Evolutionary conservation across 2,888 invertebrate genomes (phyloP).

Genomic region (Drosophila setosimentum): DNA sequence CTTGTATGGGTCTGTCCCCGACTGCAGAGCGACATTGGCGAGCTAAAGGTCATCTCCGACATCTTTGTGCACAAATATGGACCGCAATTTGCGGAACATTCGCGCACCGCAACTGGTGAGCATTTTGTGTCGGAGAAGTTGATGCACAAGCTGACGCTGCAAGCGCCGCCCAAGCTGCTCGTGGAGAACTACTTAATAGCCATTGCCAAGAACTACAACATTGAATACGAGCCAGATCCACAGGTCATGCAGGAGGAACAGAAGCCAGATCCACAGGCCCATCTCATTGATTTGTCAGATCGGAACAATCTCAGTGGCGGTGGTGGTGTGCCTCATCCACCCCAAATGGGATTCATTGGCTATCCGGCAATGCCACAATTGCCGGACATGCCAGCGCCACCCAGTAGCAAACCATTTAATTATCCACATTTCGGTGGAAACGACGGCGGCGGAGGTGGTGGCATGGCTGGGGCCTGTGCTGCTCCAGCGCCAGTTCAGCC

Average conservation of each 20-base stretch:
- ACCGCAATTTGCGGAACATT: constrained; percentile 95
- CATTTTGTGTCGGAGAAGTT: constrained; percentile 95
- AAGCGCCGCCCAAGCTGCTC: constrained; percentile 97
- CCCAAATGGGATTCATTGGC: constrained; percentile 93
- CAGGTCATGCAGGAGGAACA: constrained; percentile 93
- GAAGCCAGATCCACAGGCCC: constrained; percentile 85
- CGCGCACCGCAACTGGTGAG: constrained; percentile 95
- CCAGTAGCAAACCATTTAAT: constrained; percentile 87
- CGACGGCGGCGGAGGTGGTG: constrained; percentile 76
- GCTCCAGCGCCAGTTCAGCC: constrained; percentile 52
- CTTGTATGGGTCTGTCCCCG: constrained; percentile 97
- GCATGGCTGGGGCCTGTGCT: constrained; percentile 78
- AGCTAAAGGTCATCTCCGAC: constrained; percentile 93
- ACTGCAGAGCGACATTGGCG: constrained; percentile 93
- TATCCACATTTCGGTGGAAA: constrained; percentile 86
- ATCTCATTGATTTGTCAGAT: constrained; percentile 89
- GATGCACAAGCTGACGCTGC: constrained; percentile 96
- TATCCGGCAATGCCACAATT: constrained; percentile 90
- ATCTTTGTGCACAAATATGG: constrained; percentile 95
- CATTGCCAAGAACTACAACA: constrained; percentile 97
- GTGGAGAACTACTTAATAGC: constrained; percentile 97
- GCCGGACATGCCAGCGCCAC: constrained; percentile 87
- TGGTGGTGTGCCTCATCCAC: constrained; percentile 86
- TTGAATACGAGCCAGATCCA: constrained; percentile 97
- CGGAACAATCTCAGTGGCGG: constrained; percentile 87